phyloP scores from a whole-genome alignment of 2,888 invertebrate species.

The Myopa testacea region DNA sequence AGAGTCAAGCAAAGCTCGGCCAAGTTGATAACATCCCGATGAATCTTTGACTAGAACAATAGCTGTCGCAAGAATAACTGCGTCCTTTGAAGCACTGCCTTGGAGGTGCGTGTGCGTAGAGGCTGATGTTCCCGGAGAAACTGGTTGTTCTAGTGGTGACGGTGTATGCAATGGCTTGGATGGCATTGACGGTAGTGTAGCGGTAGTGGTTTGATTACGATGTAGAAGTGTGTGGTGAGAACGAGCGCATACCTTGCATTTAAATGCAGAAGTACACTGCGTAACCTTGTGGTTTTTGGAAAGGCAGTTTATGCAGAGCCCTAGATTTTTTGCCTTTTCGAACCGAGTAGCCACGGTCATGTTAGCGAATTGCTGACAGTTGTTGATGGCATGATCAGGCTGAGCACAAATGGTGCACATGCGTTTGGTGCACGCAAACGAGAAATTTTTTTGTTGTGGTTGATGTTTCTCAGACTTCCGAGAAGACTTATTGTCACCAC shows the following conservation, averaged over 20 bases:
- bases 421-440: constrained; percentile 18
- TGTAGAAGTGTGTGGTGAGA: not conserved
- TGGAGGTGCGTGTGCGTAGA: constrained; percentile 11
- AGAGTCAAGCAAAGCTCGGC: too few relatives aligned
- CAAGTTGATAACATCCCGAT: too few relatives aligned
- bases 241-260: constrained; percentile 17
- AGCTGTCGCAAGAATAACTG: constrained; percentile 19
- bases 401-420: constrained; percentile 18
- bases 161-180: not conserved
- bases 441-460: constrained; percentile 17
- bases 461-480: not conserved
- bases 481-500: too few relatives aligned
- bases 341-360: constrained; percentile 12
- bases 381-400: constrained; percentile 17
- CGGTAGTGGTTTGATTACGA: not conserved
- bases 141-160: not conserved
- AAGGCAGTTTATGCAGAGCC: constrained; percentile 22
- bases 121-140: not conserved
- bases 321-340: constrained; percentile 24
- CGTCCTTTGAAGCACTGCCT: not conserved
- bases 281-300: constrained; percentile 1
- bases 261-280: constrained; percentile 24
- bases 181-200: not conserved
- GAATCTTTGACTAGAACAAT: not conserved
- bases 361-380: constrained; percentile 20